These are phyloP conservation scores for Vannuccia rotundouncinata DNA, from an alignment of 2,888 invertebrate genomes.

Conservation along the genomic window DNA sequence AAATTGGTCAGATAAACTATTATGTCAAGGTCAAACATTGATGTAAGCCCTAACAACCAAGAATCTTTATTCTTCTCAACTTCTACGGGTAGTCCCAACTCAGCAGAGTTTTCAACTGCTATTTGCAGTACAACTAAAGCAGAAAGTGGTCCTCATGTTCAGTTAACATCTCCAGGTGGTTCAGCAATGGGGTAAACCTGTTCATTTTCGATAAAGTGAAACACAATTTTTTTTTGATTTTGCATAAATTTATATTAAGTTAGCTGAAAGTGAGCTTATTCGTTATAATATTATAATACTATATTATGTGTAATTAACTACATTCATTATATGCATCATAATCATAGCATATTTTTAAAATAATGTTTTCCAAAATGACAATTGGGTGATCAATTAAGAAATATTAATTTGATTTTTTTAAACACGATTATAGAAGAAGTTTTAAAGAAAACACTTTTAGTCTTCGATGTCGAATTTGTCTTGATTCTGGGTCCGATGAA, in stretches of 20 bases:
- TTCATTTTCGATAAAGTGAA: too few relatives aligned
- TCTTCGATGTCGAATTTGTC: slow-evolving; percentile 19
- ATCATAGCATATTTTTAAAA: background rate
- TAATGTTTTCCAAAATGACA: too few relatives aligned
- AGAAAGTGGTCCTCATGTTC: background rate
- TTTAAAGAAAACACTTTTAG: background rate
- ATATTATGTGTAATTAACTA: too few relatives aligned
- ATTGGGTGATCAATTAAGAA: background rate
- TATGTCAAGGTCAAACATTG: too few relatives aligned
- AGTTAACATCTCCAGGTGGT: background rate
- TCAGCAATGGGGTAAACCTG: too few relatives aligned
- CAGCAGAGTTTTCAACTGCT: background rate
- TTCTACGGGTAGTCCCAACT: background rate
- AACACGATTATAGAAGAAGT: too few relatives aligned
- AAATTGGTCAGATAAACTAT: too few relatives aligned
- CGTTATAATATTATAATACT: too few relatives aligned
- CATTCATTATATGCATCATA: background rate
- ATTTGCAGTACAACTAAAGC: background rate
- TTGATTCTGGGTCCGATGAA: slow-evolving; percentile 21
- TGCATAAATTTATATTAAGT: too few relatives aligned
- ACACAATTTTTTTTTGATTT: too few relatives aligned
- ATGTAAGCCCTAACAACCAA: background rate
- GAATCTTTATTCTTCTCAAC: background rate
- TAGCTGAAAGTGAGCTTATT: too few relatives aligned
- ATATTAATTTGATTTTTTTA: background rate